These are phyloP conservation scores for Palaemon carinicauda DNA, from an alignment of 1,140 invertebrate genomes.

Conservation along the genomic window DNA sequence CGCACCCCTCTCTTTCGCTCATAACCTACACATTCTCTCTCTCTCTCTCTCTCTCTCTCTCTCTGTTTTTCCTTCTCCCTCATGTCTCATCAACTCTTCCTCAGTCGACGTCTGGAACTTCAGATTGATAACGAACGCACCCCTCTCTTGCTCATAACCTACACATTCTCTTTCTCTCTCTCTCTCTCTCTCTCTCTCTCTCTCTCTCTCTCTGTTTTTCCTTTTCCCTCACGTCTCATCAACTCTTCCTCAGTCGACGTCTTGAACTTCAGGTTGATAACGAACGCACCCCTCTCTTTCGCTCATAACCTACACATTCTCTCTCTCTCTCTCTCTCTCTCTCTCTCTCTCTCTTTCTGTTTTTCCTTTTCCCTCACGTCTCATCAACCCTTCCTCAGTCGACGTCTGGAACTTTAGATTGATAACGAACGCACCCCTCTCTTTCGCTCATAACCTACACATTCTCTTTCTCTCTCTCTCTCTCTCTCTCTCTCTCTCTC, in stretches of 20 bases:
- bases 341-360: neutral
- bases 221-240: neutral
- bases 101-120: too few species aligned
- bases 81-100: too few species aligned
- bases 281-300: too few species aligned
- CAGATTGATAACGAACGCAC: too few species aligned
- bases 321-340: neutral
- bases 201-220: neutral
- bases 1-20: too few species aligned
- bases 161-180: too few species aligned
- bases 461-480: neutral
- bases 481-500: neutral
- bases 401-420: neutral
- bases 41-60: too few species aligned
- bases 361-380: neutral
- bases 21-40: too few species aligned
- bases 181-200: conserved; percentile 3
- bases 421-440: neutral
- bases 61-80: too few species aligned
- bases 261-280: neutral
- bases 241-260: neutral
- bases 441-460: conserved; percentile 3
- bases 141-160: too few species aligned
- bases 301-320: neutral
- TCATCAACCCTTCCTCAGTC: neutral